phyloP scores from a whole-genome alignment of 2,113 vertebrate species.

The Caloenas nicobarica region DNA sequence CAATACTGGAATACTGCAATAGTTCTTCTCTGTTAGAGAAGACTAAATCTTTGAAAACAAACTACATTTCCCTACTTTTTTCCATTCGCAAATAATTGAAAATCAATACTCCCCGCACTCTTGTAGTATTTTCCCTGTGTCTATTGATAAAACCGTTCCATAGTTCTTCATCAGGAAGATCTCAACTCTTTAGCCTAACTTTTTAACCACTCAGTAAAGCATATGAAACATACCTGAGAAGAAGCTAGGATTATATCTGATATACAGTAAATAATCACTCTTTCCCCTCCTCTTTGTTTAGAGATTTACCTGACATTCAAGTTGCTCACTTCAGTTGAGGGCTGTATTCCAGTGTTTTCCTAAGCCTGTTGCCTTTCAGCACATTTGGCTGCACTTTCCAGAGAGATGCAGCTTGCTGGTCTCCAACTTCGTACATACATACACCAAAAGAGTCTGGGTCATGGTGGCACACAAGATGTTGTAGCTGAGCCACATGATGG shows the following conservation, averaged over 20 bases:
- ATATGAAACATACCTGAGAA: background rate
- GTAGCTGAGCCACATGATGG: background rate
- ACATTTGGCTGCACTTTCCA: background rate
- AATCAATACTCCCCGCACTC: background rate
- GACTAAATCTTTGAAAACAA: background rate
- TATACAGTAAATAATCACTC: background rate
- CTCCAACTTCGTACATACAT: fast-evolving
- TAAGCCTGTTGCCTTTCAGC: background rate
- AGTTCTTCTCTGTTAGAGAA: background rate
- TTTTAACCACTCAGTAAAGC: background rate
- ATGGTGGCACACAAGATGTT: background rate
- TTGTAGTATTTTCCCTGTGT: background rate
- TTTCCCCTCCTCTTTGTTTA: background rate
- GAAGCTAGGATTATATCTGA: background rate
- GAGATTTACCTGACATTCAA: background rate
- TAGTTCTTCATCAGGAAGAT: background rate
- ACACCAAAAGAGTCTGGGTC: background rate
- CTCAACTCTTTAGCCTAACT: background rate
- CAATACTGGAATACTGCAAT: background rate
- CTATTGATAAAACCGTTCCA: background rate
- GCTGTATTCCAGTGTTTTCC: background rate
- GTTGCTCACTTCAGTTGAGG: background rate
- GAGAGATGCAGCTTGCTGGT: background rate
- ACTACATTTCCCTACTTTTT: background rate
- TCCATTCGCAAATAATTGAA: background rate